Evolutionary conservation across 1,140 invertebrate species (phyloP), one percentile per base, ranked within the genome.

Genomic region (Cryptotermes secundus): DNA sequence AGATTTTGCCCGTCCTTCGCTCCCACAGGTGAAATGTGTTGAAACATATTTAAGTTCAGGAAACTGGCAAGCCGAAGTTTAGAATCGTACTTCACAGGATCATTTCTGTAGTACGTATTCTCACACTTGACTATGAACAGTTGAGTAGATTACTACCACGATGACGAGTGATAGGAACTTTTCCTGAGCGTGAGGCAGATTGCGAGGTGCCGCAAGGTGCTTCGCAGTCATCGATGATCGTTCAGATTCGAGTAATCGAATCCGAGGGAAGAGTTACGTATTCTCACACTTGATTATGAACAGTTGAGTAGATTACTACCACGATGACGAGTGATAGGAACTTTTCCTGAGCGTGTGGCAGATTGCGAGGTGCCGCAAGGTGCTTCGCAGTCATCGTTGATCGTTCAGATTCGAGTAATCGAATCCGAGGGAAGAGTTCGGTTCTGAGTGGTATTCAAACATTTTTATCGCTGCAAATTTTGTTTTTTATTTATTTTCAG

Each of bases 61-160:
- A 14, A n/a, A 65, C 2, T n/a, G 6, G 26, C 19, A n/a, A 65
- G 9, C 6, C 22, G 1, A n/a, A 1, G n/a, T 26, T 59, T 65
- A 65, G 59, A 65, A 65, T 65, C 59, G 26, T 65, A 65, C 59
- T 65, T 65, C 59, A 65, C 59, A 65, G 59, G 59, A 65, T 65
- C 59, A 65, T 65, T 65, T 65, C 59, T 65, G 59, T 65, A 65
- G 59, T 65, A 65, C 12, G 59, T n/a, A n/a, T n/a, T n/a, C n/a
- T n/a, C n/a, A n/a, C n/a, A n/a, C n/a, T n/a, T n/a, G n/a, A n/a
- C n/a, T n/a, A n/a, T n/a, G n/a, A n/a, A n/a, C n/a, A n/a, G n/a
- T n/a, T n/a, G n/a, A n/a, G n/a, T n/a, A n/a, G n/a, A n/a, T n/a
- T n/a, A n/a, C n/a, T n/a, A n/a, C n/a, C n/a, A n/a, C n/a, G n/a